phyloP scores from a whole-genome alignment of 2,797 vertebrate species.

The Acanthurus lineatus region DNA sequence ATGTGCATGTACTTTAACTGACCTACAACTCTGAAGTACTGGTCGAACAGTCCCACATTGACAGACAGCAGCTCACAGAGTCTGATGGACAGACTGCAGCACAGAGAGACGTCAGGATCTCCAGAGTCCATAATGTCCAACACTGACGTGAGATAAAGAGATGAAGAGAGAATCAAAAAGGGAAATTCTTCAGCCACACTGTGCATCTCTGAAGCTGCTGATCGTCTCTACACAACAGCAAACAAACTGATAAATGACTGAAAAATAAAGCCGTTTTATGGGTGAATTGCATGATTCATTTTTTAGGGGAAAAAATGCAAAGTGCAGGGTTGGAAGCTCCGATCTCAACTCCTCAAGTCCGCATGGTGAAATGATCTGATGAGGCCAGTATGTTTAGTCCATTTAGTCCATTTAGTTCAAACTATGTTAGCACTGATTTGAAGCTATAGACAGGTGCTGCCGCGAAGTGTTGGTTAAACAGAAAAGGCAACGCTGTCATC shows the following conservation, averaged over 20 bases:
- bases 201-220: neutral
- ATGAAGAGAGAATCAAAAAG: neutral
- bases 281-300: too few relatives aligned
- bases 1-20: slow-evolving; percentile 56
- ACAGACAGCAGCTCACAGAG: slow-evolving; percentile 92
- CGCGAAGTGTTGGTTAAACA: too few relatives aligned
- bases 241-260: neutral
- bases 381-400: too few relatives aligned
- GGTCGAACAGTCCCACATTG: slow-evolving; percentile 96
- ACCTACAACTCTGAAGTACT: slow-evolving; percentile 96
- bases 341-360: too few relatives aligned
- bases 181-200: neutral
- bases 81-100: slow-evolving; percentile 84
- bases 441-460: too few relatives aligned
- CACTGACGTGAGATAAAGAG: slow-evolving; percentile 66
- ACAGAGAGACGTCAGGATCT: slow-evolving; percentile 81
- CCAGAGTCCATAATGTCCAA: slow-evolving; percentile 86
- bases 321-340: too few relatives aligned
- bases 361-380: too few relatives aligned
- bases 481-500: too few relatives aligned
- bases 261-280: too few relatives aligned
- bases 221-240: neutral
- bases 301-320: too few relatives aligned
- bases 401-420: too few relatives aligned
- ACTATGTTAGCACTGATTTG: too few relatives aligned